phyloP scores from a whole-genome alignment of 2,888 invertebrate species.

The Bombylius major region DNA sequence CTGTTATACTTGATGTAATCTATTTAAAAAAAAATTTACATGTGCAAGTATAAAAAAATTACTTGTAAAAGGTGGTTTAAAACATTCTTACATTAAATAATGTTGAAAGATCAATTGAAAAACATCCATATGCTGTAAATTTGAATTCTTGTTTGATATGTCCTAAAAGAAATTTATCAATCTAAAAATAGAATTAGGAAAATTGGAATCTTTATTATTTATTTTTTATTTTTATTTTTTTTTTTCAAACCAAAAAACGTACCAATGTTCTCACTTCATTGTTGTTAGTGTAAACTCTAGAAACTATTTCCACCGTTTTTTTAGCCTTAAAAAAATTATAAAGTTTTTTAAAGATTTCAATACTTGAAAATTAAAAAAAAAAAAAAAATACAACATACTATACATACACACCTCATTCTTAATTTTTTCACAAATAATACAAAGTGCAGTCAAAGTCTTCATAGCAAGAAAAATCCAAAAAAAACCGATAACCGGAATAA shows the following conservation, averaged over 20 bases:
- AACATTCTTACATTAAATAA: conserved; percentile 27
- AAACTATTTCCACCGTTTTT: conserved; percentile 27
- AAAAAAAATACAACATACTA: too few species aligned
- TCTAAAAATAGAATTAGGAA: conserved; percentile 15
- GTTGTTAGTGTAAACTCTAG: conserved; percentile 28
- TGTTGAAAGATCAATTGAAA: conserved; percentile 33
- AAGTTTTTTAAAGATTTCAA: too few species aligned
- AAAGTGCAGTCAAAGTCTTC: too few species aligned
- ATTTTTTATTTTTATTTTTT: too few species aligned
- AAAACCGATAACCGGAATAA: too few species aligned
- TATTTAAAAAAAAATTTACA: conserved; percentile 11
- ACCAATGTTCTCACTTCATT: conserved; percentile 32
- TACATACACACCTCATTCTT: too few species aligned
- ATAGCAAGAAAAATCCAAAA: too few species aligned
- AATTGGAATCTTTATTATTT: too few species aligned
- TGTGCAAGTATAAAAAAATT: too few species aligned
- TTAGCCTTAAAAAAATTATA: conserved; percentile 24
- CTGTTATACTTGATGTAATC: conserved; percentile 36
- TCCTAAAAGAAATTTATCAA: conserved; percentile 34
- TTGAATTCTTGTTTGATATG: conserved; percentile 33
- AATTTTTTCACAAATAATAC: too few species aligned
- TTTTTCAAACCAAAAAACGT: conserved; percentile 7
- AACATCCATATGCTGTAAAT: conserved; percentile 35
- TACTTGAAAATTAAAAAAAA: too few species aligned
- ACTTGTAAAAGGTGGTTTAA: too few species aligned